phyloP scores from a whole-genome alignment of 2,888 invertebrate species.

The Balanococcus diminutus region DNA sequence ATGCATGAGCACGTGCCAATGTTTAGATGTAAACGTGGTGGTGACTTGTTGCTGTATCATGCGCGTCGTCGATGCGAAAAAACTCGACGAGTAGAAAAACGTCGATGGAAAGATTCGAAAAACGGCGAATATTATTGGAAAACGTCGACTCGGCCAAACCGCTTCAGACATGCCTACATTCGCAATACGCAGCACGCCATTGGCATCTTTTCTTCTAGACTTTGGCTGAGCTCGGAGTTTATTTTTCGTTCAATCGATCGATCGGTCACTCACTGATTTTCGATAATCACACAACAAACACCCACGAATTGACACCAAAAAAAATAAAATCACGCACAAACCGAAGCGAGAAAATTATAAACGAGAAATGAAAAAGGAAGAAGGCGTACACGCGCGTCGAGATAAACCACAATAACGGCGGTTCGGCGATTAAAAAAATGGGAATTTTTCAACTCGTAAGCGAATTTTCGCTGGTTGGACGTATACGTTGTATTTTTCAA shows the following conservation, averaged over 20 bases:
- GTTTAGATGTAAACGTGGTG: conserved; percentile 40
- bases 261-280: neutral
- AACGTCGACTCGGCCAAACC: conserved; percentile 1
- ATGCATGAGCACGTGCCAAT: conserved; percentile 45
- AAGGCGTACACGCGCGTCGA: neutral
- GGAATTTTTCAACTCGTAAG: neutral
- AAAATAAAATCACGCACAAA: neutral
- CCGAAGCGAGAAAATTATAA: too few relatives aligned
- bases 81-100: conserved; percentile 10
- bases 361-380: neutral
- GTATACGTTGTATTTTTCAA: neutral
- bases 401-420: neutral
- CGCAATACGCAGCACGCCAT: conserved; percentile 14
- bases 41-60: conserved; percentile 31
- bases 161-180: conserved; percentile 38
- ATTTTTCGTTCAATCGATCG: neutral
- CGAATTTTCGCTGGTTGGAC: neutral
- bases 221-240: neutral
- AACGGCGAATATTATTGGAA: conserved; percentile 9
- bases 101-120: conserved; percentile 8
- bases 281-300: neutral
- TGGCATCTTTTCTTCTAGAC: neutral
- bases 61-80: conserved; percentile 19
- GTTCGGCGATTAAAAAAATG: neutral
- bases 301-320: neutral